phyloP scores from a whole-genome alignment of 2,797 vertebrate genomes.

The Holocentrus rufus region DNA sequence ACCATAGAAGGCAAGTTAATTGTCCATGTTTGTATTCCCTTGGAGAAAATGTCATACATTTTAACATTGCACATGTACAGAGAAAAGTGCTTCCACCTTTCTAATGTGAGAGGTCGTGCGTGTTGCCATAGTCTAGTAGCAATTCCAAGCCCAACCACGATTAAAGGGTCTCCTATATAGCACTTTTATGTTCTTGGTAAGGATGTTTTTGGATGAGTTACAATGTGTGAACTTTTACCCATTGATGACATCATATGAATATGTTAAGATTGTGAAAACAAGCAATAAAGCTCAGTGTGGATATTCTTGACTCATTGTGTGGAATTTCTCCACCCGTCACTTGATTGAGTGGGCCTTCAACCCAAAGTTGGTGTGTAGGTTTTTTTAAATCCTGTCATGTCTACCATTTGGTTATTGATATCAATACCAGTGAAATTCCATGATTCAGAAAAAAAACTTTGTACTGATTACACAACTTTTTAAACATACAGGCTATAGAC shows the following conservation, averaged over 20 bases:
- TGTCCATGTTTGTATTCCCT: constrained; percentile 18
- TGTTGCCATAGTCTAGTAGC: neutral
- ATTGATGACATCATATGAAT: constrained; percentile 12
- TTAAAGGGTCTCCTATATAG: neutral
- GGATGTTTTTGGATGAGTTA: constrained; percentile 1
- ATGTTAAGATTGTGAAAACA: constrained; percentile 32
- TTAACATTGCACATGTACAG: constrained; percentile 13
- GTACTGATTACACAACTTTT: too few relatives aligned
- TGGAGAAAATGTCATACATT: neutral
- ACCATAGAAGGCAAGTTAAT: constrained; percentile 30
- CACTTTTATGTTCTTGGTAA: constrained; percentile 6
- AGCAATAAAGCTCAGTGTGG: constrained; percentile 56
- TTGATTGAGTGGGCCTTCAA: neutral
- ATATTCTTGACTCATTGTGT: constrained; percentile 16
- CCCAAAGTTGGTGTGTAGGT: too few relatives aligned
- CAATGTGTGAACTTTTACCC: constrained; percentile 12
- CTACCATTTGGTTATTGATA: too few relatives aligned
- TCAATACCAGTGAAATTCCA: too few relatives aligned
- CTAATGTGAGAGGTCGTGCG: neutral
- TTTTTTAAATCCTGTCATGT: too few relatives aligned
- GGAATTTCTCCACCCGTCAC: neutral
- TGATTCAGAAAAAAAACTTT: too few relatives aligned
- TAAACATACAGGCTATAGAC: too few relatives aligned
- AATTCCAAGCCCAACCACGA: neutral
- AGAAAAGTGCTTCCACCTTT: neutral